A percentile compares a stretch with the other conserved stretches of the same genome.
Evolutionary conservation across 2,113 vertebrate genomes (phyloP).

Genomic region (Coreoperca whiteheadi): DNA sequence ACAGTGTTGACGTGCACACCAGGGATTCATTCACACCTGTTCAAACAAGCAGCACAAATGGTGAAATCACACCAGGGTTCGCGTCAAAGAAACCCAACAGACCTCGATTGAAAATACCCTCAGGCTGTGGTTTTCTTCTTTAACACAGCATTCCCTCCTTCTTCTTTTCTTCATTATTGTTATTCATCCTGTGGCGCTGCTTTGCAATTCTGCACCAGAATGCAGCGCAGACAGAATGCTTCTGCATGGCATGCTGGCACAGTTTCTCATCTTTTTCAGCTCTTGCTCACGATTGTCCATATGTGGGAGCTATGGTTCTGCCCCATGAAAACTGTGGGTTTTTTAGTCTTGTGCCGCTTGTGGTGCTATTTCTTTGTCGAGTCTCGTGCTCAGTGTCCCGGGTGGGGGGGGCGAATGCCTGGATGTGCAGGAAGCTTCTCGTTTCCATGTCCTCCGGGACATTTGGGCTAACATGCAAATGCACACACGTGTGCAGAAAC

Average conservation of each 20-base stretch:
- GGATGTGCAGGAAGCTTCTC: constrained; percentile 15
- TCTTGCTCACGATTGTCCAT: not conserved
- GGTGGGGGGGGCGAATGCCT: not conserved
- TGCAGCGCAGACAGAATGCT: constrained; percentile 2
- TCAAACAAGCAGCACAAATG: constrained; percentile 40
- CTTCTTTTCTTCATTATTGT: not conserved
- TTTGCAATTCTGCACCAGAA: constrained; percentile 38
- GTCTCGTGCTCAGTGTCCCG: constrained; percentile 1
- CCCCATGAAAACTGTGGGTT: not conserved
- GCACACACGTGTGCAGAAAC: constrained; percentile 9
- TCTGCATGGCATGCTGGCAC: constrained; percentile 4
- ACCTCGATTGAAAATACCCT: constrained; percentile 31
- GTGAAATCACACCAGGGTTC: constrained; percentile 27
- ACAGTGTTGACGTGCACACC: not conserved
- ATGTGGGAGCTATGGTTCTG: not conserved
- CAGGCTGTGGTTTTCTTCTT: constrained; percentile 32
- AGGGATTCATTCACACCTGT: constrained; percentile 11
- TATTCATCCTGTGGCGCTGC: not conserved
- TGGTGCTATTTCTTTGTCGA: not conserved
- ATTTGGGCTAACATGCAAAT: constrained; percentile 24
- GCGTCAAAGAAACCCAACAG: constrained; percentile 34
- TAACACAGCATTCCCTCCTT: constrained; percentile 20
- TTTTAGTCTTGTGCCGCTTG: not conserved
- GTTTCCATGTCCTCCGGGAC: constrained; percentile 28
- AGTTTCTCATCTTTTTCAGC: constrained; percentile 29